Evolutionary conservation across 1,140 invertebrate species (phyloP).

Genomic region (Bombus consobrinus): DNA sequence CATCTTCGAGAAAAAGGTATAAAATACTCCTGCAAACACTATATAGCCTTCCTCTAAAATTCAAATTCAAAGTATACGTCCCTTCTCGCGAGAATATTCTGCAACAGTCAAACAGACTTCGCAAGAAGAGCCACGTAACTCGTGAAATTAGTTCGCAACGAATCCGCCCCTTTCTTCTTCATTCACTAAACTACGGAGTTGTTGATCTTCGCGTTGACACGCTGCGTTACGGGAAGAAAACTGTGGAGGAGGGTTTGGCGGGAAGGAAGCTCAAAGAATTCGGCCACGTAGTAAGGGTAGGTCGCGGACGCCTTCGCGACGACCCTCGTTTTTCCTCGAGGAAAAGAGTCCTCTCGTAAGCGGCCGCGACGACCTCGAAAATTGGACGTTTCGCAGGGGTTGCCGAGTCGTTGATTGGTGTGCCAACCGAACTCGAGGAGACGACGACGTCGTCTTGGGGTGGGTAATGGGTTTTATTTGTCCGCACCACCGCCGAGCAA

Average conservation of each 20-base stretch:
- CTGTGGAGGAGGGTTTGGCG: slow-evolving; percentile 38
- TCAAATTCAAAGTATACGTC: background rate
- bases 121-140: background rate
- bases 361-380: slow-evolving; percentile 10
- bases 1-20: too few species aligned
- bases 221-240: slow-evolving; percentile 59
- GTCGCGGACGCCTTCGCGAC: slow-evolving; percentile 75
- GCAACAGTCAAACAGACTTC: background rate
- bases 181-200: slow-evolving; percentile 58
- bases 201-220: slow-evolving; percentile 30
- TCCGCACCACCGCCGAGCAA: slow-evolving; percentile 64
- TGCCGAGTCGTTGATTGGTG: slow-evolving; percentile 42
- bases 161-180: slow-evolving; percentile 28
- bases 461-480: slow-evolving; percentile 82
- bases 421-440: slow-evolving; percentile 48
- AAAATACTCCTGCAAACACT: background rate
- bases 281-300: slow-evolving; percentile 77
- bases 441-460: slow-evolving; percentile 61
- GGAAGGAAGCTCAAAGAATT: slow-evolving; percentile 71
- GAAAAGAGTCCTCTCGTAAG: slow-evolving; percentile 66
- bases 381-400: slow-evolving; percentile 42
- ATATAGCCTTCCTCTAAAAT: background rate
- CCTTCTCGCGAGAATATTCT: background rate
- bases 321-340: slow-evolving; percentile 78
- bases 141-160: background rate